Percentiles rank a stretch among this genome's conserved stretches.
Evolutionary conservation across 1,140 invertebrate species (phyloP).

Genomic region (Episyrphus balteatus): DNA sequence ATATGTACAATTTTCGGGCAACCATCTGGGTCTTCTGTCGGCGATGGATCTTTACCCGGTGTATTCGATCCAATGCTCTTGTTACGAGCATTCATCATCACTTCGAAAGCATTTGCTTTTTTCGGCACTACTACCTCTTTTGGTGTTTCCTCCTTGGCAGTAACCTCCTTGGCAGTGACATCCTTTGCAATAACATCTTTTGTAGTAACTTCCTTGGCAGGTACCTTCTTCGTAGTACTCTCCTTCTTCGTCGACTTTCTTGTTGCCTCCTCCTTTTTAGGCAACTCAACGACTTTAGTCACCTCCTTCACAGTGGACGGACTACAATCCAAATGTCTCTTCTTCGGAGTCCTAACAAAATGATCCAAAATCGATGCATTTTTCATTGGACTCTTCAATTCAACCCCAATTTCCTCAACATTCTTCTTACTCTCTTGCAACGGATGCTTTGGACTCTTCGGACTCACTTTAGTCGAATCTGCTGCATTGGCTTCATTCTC

Average conservation of each 20-base stretch:
- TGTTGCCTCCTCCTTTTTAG: too few species aligned
- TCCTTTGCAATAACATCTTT: not conserved
- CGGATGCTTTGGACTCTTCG: not conserved
- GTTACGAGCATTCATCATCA: conserved; percentile 50
- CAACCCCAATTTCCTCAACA: too few species aligned
- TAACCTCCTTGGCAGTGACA: not conserved
- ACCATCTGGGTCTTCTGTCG: conserved; percentile 3
- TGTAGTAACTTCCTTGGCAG: too few species aligned
- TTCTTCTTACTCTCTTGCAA: too few species aligned
- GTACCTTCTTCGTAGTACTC: conserved; percentile 21
- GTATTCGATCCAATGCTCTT: conserved; percentile 50
- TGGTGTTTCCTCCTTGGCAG: not conserved
- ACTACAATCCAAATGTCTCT: too few species aligned
- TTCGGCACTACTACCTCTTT: conserved; percentile 3
- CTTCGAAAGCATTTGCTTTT: conserved; percentile 45
- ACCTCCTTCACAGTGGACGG: too few species aligned
- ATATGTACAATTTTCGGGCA: conserved; percentile 35
- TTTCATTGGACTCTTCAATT: too few species aligned
- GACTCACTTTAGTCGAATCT: not conserved
- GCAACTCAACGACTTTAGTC: too few species aligned
- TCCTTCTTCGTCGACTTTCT: conserved; percentile 9
- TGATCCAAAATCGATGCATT: too few species aligned
- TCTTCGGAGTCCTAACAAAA: too few species aligned
- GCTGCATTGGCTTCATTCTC: not conserved
- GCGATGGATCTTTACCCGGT: conserved; percentile 39